Evolutionary conservation across 2,888 invertebrate genomes (phyloP), one percentile per base, ranked within the genome.

Genomic region (Erynnis tages): DNA sequence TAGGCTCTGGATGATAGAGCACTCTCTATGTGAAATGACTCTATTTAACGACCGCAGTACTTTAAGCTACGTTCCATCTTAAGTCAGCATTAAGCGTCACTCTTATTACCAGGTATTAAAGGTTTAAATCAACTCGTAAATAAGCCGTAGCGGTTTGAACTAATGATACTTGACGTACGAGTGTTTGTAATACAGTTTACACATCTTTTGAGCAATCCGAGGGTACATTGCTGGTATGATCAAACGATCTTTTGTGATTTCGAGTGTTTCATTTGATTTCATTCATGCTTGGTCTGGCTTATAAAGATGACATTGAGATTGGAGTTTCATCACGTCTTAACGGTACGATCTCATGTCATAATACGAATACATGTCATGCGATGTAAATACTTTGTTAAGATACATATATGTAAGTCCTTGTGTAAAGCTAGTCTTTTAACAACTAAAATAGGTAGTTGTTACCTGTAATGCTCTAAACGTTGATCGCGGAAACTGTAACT

Each of bases 1-100:
- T 61, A 61, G 56, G 53, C 29, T 23, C 30, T 23, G 14, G 14
- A 40, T 40, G 38, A 47, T 47, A 27, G 44, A 45, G 44, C 32
- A 34, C 44, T 38, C 29, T 38, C 27, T 27, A 21, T 34, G 23
- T 32, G 23, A 45, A 38, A 38, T 38, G 13, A 35, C 27, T 47
- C 37, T 29, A 27, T 34, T 45, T 44, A 44, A 44, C 25, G 35
- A 25, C 23, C 14, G 10, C 23, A 35, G 13, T 35, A 27, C 35
- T 2, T 25, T 25, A 30, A 30, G 43, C 30, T 19, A n/a, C 4
- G 19, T 10, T 19, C 1, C 10, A 44, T 27, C 35, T 27, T 11
- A 35, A 14, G 4, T 7, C 2, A 13, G 6, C 21, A 3, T 14
- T 13, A 16, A n/a, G 0, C 0, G 7, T 27, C 14, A 7, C 10